phyloP scores from a whole-genome alignment of 2,113 vertebrate species.

The Seriola rivoliana region DNA sequence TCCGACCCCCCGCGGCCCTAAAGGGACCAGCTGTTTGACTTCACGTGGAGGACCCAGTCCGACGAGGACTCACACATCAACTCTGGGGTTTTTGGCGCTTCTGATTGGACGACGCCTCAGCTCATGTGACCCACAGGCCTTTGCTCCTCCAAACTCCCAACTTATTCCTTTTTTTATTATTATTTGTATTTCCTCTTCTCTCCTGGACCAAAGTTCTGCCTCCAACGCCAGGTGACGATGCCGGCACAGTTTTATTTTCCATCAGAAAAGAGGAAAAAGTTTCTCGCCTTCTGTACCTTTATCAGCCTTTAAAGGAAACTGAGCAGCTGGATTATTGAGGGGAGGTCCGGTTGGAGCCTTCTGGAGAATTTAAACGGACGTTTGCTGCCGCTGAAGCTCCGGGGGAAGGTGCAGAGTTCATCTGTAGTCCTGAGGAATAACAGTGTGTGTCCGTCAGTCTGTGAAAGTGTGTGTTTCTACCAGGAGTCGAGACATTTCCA shows the following conservation, averaged over 20 bases:
- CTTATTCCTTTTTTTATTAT: not conserved
- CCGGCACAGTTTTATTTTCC: not conserved
- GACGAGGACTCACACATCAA: constrained; percentile 3
- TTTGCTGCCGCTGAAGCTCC: constrained; percentile 17
- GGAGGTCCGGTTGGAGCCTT: not conserved
- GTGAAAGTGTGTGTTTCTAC: not conserved
- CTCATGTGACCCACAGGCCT: not conserved
- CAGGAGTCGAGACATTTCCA: constrained; percentile 15
- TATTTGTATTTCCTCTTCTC: not conserved
- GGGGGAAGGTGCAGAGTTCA: not conserved
- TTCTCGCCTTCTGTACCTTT: not conserved
- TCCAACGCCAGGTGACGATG: not conserved
- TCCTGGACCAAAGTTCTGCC: not conserved
- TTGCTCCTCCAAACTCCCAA: not conserved
- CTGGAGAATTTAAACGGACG: constrained; percentile 1
- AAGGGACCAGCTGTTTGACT: constrained; percentile 43
- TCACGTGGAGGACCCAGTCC: not conserved
- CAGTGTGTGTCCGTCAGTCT: not conserved
- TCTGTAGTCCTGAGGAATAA: constrained; percentile 7
- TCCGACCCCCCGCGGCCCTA: not conserved
- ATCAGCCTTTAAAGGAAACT: not conserved
- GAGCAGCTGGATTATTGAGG: constrained; percentile 12
- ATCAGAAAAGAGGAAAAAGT: not conserved
- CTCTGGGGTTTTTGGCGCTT: not conserved
- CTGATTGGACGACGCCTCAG: constrained; percentile 35